Conservation (phyloP, 2,888 invertebrate genomes). For the Drosophila imparisetae region DNA sequence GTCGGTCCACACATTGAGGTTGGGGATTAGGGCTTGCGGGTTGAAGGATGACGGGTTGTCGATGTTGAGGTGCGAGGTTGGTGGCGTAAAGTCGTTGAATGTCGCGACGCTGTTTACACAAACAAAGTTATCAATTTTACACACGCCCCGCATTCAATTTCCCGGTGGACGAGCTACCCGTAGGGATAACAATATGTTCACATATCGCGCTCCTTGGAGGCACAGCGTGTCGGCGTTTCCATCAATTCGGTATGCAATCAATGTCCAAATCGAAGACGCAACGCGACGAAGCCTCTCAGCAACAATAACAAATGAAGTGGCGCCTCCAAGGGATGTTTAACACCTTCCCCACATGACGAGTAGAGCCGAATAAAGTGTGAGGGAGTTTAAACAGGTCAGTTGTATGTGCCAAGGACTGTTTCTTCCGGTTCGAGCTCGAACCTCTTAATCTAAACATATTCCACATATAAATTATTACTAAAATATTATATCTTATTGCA, state of each 20-base stretch:
- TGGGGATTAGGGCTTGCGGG: not conserved
- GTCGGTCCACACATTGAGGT: constrained; percentile 38
- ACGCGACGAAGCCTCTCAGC: constrained; percentile 64
- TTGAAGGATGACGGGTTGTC: not conserved
- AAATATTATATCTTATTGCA: not conserved
- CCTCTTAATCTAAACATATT: not conserved
- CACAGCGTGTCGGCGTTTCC: constrained; percentile 54
- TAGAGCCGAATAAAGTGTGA: constrained; percentile 7
- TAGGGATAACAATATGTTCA: constrained; percentile 60
- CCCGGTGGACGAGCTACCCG: constrained; percentile 57
- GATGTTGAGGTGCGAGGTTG: not conserved
- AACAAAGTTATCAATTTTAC: constrained; percentile 79
- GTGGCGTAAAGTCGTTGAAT: constrained; percentile 39
- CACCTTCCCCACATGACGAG: constrained; percentile 10
- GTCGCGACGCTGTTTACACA: constrained; percentile 79
- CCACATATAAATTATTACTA: not conserved
- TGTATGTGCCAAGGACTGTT: not conserved
- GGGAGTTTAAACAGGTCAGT: constrained; percentile 23
- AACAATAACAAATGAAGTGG: constrained; percentile 49
- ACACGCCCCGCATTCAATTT: constrained; percentile 70
- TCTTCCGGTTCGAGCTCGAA: not conserved
- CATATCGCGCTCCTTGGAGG: constrained; percentile 23
- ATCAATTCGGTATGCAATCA: constrained; percentile 83
- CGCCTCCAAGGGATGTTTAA: constrained; percentile 35
- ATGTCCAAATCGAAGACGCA: constrained; percentile 77